Evolutionary conservation across 92 coral and sea anemone genomes (phyloP), one percentile per base, ranked within the genome.

Genomic region (Parazoanthus atlanticus): DNA sequence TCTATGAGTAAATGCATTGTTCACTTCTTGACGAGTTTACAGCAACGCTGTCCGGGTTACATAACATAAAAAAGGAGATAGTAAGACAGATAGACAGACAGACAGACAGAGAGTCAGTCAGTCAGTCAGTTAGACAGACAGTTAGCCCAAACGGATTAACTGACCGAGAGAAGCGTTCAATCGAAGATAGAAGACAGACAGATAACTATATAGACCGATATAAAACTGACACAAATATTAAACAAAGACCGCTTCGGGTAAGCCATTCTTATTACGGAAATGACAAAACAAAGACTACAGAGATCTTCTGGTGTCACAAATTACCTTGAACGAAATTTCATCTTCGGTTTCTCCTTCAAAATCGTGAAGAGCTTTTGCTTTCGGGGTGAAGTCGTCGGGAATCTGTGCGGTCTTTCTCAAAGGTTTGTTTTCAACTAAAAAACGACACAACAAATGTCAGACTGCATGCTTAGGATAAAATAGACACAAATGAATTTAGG

Each of bases 361-460:
- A 89, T 96, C 99, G 83, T 93, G 93, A 82, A 96, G 74, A 12
- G 99, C 99, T 89, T 92, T 93, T 61, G 94, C 99, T 78, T 92
- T 93, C 13, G 98, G 92, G 25, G 90, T 79, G 15, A 32, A 65
- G 34, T 84, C 87, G 5, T 84, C 87, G 31, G n/a, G 41, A 47
- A 69, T 43, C 21, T 47, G 65, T 5, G 78, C 5, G 43, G 77
- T 67, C 47, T 29, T 84, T 84, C 49, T 10, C 76, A 46, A 9
- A 34, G 87, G 28, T 4, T 12, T 49, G 23, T 0, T 43, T 84
- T 28, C 78, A 43, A 7, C 87, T 84, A 17, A 70, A 40, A 36
- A 25, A 56, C 16, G 3, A 38, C 34, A 82, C 5, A 3, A 58
- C 32, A 25, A 5, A 43, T 32, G 5, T 26, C 66, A 86, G 41